Percentiles rank a stretch among this genome's conserved stretches.
Conservation (phyloP, 2,113 vertebrate species). For the Lucifuga dentata region DNA sequence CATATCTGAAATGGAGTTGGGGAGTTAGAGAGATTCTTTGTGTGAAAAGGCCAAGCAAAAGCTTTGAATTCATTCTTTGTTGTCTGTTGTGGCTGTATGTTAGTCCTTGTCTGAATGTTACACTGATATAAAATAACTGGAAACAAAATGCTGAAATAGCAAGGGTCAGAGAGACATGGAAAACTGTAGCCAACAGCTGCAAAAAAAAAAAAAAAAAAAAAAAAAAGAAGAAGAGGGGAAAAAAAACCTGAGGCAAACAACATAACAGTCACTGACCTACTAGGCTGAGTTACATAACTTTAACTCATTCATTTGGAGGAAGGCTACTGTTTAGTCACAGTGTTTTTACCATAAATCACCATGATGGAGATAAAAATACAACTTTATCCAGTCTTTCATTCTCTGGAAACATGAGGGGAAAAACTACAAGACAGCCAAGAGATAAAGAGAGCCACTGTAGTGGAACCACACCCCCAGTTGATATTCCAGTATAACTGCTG, state of each 20-base stretch:
- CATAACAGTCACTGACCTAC: conserved; percentile 12
- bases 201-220: too few relatives aligned
- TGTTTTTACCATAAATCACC: background rate
- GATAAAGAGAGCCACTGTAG: too few relatives aligned
- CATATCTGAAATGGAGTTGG: conserved; percentile 88
- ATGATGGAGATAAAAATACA: background rate
- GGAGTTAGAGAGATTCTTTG: conserved; percentile 8
- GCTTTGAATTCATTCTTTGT: conserved; percentile 12
- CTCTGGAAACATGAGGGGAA: too few relatives aligned
- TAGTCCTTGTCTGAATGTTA: too few relatives aligned
- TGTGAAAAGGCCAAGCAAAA: background rate
- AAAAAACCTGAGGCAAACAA: conserved; percentile 11
- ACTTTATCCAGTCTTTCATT: conserved; percentile 3
- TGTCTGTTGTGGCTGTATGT: background rate
- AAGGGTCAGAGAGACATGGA: conserved; percentile 15
- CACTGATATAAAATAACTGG: background rate
- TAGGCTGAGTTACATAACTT: conserved; percentile 36
- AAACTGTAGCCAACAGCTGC: conserved; percentile 22
- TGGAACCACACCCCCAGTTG: too few relatives aligned
- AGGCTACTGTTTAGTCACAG: background rate
- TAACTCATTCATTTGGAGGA: conserved; percentile 4
- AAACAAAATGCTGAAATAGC: conserved; percentile 22
- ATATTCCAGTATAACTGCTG: too few relatives aligned
- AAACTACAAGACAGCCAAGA: too few relatives aligned
- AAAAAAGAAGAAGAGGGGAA: too few relatives aligned